Conservation (phyloP, 2,797 vertebrate genomes). For the Sylvilagus floridanus region DNA sequence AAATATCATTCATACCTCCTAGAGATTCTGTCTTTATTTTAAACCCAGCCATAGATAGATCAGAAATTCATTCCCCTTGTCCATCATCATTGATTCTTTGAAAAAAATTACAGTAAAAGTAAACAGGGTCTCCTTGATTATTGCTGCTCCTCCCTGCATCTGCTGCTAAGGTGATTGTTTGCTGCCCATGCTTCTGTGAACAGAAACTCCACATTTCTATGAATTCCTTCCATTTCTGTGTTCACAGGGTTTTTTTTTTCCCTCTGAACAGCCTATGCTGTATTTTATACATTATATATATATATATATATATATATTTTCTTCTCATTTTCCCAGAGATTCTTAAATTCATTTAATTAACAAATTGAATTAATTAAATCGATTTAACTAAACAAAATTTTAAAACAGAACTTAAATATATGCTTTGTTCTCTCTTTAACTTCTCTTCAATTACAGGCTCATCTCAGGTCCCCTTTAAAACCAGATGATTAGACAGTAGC, state of each 20-base stretch:
- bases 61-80: neutral
- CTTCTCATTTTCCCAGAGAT: neutral
- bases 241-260: neutral
- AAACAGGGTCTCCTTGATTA: neutral
- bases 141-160: neutral
- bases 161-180: no score
- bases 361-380: neutral
- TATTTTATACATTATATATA: neutral
- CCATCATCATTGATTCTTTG: neutral
- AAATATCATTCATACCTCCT: neutral
- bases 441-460: neutral
- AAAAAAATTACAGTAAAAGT: neutral
- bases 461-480: neutral
- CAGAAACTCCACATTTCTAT: neutral
- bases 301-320: neutral
- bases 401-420: neutral
- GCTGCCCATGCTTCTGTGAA: neutral
- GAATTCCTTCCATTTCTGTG: neutral
- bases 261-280: neutral
- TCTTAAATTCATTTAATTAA: neutral
- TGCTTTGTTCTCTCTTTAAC: neutral
- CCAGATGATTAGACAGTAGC: no score
- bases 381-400: conserved; percentile 32
- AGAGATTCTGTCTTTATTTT: neutral
- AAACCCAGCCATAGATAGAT: neutral